These are phyloP conservation scores for Psococerastis gibbosa DNA, from an alignment of 2,888 invertebrate species.

Conservation along the genomic window DNA sequence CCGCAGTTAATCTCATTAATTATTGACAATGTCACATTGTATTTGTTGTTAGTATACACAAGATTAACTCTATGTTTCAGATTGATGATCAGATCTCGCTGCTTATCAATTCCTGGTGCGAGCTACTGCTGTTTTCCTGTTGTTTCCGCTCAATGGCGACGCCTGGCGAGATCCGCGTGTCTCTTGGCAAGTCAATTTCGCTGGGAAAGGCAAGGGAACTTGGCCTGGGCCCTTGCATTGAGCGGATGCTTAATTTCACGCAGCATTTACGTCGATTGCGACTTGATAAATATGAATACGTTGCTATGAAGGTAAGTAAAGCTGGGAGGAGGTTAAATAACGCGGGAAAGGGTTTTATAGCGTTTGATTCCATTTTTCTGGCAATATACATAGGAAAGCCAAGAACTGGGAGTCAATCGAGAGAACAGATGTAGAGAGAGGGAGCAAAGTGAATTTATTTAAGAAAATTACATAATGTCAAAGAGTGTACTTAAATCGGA, in stretches of 20 bases:
- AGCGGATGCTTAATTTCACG: constrained; percentile 86
- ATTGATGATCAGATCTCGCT: constrained; percentile 96
- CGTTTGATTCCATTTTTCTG: too few relatives aligned
- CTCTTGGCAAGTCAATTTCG: constrained; percentile 41
- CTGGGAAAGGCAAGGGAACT: constrained; percentile 48
- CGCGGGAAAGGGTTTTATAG: too few relatives aligned
- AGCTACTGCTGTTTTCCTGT: constrained; percentile 74
- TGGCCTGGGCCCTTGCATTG: constrained; percentile 71
- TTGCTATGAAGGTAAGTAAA: constrained; percentile 67
- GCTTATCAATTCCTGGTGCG: constrained; percentile 95
- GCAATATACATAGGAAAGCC: too few relatives aligned
- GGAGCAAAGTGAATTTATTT: too few relatives aligned
- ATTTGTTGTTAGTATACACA: too few relatives aligned
- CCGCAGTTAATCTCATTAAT: too few relatives aligned
- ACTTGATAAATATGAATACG: constrained; percentile 90
- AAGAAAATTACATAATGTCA: too few relatives aligned
- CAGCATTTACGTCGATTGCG: constrained; percentile 75
- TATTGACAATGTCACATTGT: too few relatives aligned
- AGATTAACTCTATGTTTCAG: too few relatives aligned
- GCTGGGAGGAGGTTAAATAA: not conserved
- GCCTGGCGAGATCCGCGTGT: constrained; percentile 71
- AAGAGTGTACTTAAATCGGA: too few relatives aligned
- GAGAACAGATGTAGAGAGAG: too few relatives aligned
- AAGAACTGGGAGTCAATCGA: too few relatives aligned
- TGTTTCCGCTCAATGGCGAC: constrained; percentile 85